Percentiles rank a stretch among this genome's conserved stretches.
Conservation (phyloP, 2,888 invertebrate species). For the Nemapogon koenigi region DNA sequence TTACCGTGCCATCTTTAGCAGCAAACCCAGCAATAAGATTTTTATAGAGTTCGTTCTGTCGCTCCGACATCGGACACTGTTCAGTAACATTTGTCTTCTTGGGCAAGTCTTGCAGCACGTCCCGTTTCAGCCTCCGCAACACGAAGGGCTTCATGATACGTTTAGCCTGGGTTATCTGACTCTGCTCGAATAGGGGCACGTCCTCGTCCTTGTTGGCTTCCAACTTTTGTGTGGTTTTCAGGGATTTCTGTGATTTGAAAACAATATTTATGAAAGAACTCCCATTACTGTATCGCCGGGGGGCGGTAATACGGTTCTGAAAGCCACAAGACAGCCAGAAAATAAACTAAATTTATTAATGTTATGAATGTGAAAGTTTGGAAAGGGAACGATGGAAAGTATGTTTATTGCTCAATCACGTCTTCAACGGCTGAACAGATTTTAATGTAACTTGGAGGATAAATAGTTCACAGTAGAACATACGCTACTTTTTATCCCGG, state of each 20-base stretch:
- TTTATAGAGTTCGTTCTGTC: constrained; percentile 79
- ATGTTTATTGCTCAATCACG: too few relatives aligned
- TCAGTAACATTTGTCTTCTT: constrained; percentile 77
- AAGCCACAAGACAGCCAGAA: too few relatives aligned
- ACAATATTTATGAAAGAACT: constrained; percentile 5
- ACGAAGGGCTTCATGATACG: constrained; percentile 96
- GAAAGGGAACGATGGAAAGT: too few relatives aligned
- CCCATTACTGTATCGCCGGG: background rate
- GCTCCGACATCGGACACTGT: constrained; percentile 67
- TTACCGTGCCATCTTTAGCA: constrained; percentile 65
- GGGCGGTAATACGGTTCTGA: too few relatives aligned
- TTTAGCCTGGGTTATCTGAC: constrained; percentile 92
- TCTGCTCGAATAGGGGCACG: constrained; percentile 82
- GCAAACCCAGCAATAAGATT: constrained; percentile 73
- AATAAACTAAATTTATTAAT: too few relatives aligned
- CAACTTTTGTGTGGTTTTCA: constrained; percentile 53
- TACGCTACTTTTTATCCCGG: too few relatives aligned
- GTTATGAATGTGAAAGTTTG: too few relatives aligned
- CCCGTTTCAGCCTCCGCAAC: constrained; percentile 83
- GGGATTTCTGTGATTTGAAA: constrained; percentile 45
- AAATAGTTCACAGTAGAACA: too few relatives aligned
- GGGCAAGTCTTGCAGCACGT: constrained; percentile 87
- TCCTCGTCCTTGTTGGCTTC: constrained; percentile 61
- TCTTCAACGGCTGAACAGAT: too few relatives aligned
- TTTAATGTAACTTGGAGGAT: too few relatives aligned